Conservation (phyloP, 2,113 vertebrate species). For the Phrynosoma platyrhinos region DNA sequence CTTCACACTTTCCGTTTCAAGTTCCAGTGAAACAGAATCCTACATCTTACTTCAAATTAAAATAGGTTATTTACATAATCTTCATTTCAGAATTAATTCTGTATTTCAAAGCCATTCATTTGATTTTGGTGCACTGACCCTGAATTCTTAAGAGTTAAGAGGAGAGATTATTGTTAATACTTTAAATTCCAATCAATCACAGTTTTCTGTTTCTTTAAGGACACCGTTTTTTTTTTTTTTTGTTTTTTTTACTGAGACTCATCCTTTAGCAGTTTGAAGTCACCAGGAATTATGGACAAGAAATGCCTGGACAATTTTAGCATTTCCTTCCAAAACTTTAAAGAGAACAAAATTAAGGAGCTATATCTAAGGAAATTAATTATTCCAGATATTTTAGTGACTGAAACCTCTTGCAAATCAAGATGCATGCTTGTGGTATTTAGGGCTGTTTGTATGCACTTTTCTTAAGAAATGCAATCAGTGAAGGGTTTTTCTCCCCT, state of each 20-base stretch:
- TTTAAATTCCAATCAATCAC: constrained; percentile 51
- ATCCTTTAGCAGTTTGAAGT: constrained; percentile 56
- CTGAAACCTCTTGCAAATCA: constrained; percentile 47
- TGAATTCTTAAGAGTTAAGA: constrained; percentile 69
- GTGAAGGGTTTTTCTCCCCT: constrained; percentile 54
- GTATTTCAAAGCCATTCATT: constrained; percentile 57
- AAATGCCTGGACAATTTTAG: constrained; percentile 48
- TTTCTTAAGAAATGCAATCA: constrained; percentile 37
- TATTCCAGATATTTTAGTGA: constrained; percentile 41
- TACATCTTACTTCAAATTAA: constrained; percentile 56
- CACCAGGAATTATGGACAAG: constrained; percentile 58
- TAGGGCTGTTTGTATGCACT: constrained; percentile 38
- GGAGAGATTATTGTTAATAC: constrained; percentile 50
- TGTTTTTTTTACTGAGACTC: constrained; percentile 43
- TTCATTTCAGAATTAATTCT: constrained; percentile 66
- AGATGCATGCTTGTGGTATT: constrained; percentile 28
- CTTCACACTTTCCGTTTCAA: constrained; percentile 49
- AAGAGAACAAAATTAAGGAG: constrained; percentile 55
- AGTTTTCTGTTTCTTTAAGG: constrained; percentile 28
- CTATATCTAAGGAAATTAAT: constrained; percentile 64
- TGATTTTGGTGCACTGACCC: constrained; percentile 67
- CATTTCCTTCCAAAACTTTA: constrained; percentile 45
- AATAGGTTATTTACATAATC: constrained; percentile 60
- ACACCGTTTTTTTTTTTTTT: constrained; percentile 41
- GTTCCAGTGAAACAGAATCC: constrained; percentile 56